Evolutionary conservation across 2,888 invertebrate genomes (phyloP), one percentile per base, ranked within the genome.

Genomic region (Xestia rhomboidea): DNA sequence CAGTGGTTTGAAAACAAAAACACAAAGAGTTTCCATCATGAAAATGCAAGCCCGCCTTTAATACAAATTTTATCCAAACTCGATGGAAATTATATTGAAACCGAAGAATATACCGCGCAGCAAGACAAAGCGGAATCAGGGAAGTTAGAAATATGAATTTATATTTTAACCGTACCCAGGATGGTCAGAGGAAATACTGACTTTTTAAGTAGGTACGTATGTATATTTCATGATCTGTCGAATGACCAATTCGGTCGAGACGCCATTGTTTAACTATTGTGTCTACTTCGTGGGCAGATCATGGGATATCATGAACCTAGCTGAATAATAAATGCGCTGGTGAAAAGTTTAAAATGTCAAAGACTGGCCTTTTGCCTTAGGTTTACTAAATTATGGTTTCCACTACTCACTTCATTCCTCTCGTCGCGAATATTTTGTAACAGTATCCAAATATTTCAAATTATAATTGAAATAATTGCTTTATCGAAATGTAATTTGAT

Each of bases 1-100:
- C 82, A 79, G 6, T 82, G 76, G 57, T 38, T 63, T 46, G 64
- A 46, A 85, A 73, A 76, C n/a, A 82, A 79, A 77, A 84, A 79
- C 38, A 62, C 34, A 68, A 30, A 54, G 70, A 67, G 13, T 46
- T 81, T 82, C 8, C 24, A 60, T 68, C 62, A 41, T 11, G 67
- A 74, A 84, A 68, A 81, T 63, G 51, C 69, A 63, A 71, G 81
- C 44, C 57, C 68, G 51, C 27, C 6, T 68, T 67, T 62, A 51
- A 74, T 67, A 74, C n/a, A 66, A 49, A 81, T 66, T 73, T 44
- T 54, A 83, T 83, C 46, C 69, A 30, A 54, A 51, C 70, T 38
- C 34, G 44, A 66, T 66, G 51, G 51, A 83, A 69, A 80, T 78
- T 66, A 80, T 60, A 66, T 78, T 69, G 30, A 44, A 60, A 46